Evolutionary conservation across 2,888 invertebrate species (phyloP).

Genomic region (Campaea margaritaria): DNA sequence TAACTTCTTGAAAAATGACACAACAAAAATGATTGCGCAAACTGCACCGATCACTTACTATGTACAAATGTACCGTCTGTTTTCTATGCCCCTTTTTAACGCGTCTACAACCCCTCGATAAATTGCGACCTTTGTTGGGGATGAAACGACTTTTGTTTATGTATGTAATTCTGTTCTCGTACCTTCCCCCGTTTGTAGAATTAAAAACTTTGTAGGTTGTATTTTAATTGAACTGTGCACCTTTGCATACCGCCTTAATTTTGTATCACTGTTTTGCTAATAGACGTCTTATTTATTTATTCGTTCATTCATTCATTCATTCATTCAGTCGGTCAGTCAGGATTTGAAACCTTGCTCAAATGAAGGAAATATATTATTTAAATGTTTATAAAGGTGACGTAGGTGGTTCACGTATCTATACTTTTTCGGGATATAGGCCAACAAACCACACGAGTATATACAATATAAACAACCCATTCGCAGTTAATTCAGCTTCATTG

Average conservation of each 20-base stretch:
- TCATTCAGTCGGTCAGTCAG: too few species aligned
- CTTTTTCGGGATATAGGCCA: too few species aligned
- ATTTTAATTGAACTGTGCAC: conserved; percentile 32
- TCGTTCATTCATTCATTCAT: too few species aligned
- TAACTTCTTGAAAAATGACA: too few species aligned
- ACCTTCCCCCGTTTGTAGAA: conserved; percentile 34
- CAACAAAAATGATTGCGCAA: background rate
- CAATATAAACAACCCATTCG: conserved; percentile 44
- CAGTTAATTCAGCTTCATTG: conserved; percentile 72
- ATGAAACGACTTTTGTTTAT: conserved; percentile 66
- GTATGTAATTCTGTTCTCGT: conserved; percentile 61
- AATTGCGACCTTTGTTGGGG: conserved; percentile 71
- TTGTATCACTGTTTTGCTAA: too few species aligned
- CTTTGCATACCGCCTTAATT: background rate
- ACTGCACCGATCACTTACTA: conserved; percentile 9
- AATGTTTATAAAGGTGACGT: too few species aligned
- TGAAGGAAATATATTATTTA: too few species aligned
- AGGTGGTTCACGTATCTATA: too few species aligned
- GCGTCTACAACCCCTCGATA: conserved; percentile 65
- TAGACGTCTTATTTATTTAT: too few species aligned
- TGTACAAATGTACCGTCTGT: conserved; percentile 11
- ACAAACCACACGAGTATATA: too few species aligned
- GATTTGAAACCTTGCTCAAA: too few species aligned
- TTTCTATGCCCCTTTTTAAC: conserved; percentile 63
- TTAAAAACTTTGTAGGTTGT: conserved; percentile 39